Conservation (phyloP, 2,797 vertebrate genomes). For the Atherinosoma microstoma region DNA sequence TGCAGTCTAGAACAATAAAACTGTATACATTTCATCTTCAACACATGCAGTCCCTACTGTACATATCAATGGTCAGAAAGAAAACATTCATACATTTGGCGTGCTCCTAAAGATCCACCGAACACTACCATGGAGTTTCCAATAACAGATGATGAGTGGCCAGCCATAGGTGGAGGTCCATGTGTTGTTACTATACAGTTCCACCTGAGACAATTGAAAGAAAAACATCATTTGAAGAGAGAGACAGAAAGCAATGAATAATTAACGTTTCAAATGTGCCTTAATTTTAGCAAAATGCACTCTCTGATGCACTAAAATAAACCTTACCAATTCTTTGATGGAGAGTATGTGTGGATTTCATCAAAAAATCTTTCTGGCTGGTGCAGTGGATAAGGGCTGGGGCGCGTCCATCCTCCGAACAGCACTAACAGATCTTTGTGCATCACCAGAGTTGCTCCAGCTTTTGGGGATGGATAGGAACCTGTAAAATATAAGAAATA, state of each 20-base stretch:
- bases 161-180: conserved; percentile 97
- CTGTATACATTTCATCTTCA: neutral
- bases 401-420: conserved; percentile 97
- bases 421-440: conserved; percentile 96
- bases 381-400: conserved; percentile 97
- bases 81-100: conserved; percentile 89
- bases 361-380: conserved; percentile 98
- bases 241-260: neutral
- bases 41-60: neutral
- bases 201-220: conserved; percentile 86
- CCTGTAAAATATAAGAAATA: conserved; percentile 77
- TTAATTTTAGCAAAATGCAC: neutral
- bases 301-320: neutral
- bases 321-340: conserved; percentile 97
- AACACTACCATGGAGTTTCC: conserved; percentile 97
- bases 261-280: neutral
- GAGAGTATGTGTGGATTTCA: conserved; percentile 98
- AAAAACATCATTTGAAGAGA: neutral
- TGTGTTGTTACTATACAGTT: conserved; percentile 98
- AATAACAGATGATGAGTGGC: conserved; percentile 97
- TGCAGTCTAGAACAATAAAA: neutral
- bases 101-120: conserved; percentile 94
- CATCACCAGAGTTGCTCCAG: conserved; percentile 95
- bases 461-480: conserved; percentile 98
- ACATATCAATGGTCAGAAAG: neutral